These are phyloP conservation scores for Catajapyx aquilonaris DNA, from an alignment of 1,140 invertebrate species.

Conservation along the genomic window DNA sequence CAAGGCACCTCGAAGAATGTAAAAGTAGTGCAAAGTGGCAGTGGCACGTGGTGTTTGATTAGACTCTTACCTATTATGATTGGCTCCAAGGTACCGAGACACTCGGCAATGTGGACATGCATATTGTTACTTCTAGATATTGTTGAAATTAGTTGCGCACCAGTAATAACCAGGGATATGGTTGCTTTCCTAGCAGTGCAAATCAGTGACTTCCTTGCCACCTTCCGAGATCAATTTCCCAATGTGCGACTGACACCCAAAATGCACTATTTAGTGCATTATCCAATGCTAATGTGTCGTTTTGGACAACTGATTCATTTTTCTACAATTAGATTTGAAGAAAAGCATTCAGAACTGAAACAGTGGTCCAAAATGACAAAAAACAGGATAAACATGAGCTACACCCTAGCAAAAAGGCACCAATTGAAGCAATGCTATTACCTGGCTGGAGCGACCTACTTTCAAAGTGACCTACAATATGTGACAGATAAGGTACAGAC, in stretches of 20 bases:
- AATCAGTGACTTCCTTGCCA: neutral
- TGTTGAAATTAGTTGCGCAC: neutral
- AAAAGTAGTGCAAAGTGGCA: neutral
- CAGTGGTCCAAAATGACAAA: neutral
- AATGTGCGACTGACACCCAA: neutral
- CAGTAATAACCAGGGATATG: neutral
- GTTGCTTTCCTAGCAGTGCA: neutral
- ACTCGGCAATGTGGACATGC: neutral
- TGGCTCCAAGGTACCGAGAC: neutral
- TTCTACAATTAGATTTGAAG: neutral
- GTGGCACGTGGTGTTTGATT: neutral
- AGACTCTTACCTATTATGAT: neutral
- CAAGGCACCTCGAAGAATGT: neutral
- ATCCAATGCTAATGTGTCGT: neutral
- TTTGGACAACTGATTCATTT: neutral
- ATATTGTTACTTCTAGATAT: neutral
- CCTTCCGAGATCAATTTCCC: neutral
- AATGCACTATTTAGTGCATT: neutral
- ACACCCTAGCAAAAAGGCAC: neutral
- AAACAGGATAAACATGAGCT: neutral
- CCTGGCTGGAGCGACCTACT: neutral
- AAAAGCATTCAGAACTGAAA: neutral
- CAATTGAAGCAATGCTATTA: conserved; percentile 1
- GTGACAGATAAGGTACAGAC: too few relatives aligned
- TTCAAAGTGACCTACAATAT: neutral